A percentile compares a stretch with the other conserved stretches of the same genome.
phyloP scores from a whole-genome alignment of 2,888 invertebrate species.

The Agelastica alni region DNA sequence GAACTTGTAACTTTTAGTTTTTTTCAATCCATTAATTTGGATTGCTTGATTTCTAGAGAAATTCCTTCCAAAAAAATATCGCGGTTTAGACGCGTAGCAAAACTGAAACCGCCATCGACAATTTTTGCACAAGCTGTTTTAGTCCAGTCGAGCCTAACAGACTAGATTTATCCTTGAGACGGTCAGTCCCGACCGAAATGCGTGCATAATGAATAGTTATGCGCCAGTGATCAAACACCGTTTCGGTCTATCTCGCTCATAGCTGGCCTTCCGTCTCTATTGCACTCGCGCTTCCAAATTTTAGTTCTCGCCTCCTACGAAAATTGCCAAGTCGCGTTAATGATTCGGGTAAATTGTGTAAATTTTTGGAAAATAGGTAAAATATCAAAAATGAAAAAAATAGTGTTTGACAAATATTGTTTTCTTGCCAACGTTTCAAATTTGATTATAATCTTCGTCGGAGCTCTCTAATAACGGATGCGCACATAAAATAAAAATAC shows the following conservation, averaged over 20 bases:
- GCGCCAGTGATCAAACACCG: slow-evolving; percentile 53
- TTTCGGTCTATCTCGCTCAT: slow-evolving; percentile 24
- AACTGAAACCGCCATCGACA: slow-evolving; percentile 15
- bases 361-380: background rate
- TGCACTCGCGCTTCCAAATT: slow-evolving; percentile 9
- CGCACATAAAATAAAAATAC: too few relatives aligned
- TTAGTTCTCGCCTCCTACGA: slow-evolving; percentile 28
- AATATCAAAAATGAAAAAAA: too few relatives aligned
- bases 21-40: too few relatives aligned
- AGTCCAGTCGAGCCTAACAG: slow-evolving; percentile 43
- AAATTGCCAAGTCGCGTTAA: slow-evolving; percentile 14
- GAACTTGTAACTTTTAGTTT: too few relatives aligned
- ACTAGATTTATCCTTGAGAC: slow-evolving; percentile 55
- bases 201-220: slow-evolving; percentile 52
- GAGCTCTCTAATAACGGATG: too few relatives aligned
- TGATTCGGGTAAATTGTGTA: slow-evolving; percentile 1
- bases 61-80: slow-evolving; percentile 10
- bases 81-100: slow-evolving; percentile 22
- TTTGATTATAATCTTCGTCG: too few relatives aligned
- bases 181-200: slow-evolving; percentile 49
- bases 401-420: too few relatives aligned
- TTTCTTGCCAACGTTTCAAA: too few relatives aligned
- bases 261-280: slow-evolving; percentile 19
- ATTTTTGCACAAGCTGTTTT: slow-evolving; percentile 20
- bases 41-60: too few relatives aligned